Percentiles rank a stretch among this genome's conserved stretches.
Evolutionary conservation across 1,140 invertebrate species (phyloP).

Genomic region (Rhyacophila brunnea): DNA sequence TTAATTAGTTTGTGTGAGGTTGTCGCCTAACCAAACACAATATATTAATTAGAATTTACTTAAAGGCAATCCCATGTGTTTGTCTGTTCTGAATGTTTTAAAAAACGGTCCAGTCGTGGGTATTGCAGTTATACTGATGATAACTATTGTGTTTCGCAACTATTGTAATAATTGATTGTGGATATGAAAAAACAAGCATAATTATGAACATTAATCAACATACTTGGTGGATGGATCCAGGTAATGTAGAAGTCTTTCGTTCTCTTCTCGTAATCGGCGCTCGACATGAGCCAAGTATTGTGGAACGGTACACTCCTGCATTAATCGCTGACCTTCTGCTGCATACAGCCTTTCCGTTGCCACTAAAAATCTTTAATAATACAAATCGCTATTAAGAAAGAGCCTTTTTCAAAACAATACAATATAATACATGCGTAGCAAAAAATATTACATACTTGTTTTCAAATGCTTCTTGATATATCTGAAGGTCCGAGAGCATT

Average conservation of each 20-base stretch:
- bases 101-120: no score
- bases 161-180: no score
- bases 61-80: no score
- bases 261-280: slow-evolving; percentile 92
- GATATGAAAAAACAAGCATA: no score
- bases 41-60: no score
- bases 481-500: slow-evolving; percentile 97
- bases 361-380: slow-evolving; percentile 70
- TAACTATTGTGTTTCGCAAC: no score
- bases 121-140: no score
- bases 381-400: slow-evolving; percentile 1
- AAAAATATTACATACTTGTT: slow-evolving; percentile 65
- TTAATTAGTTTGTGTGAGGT: no score
- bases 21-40: no score
- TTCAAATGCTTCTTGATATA: slow-evolving; percentile 95
- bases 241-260: slow-evolving; percentile 91
- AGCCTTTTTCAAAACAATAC: no score
- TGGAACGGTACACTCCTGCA: slow-evolving; percentile 92
- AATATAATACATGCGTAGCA: not conserved
- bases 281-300: slow-evolving; percentile 94
- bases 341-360: slow-evolving; percentile 92
- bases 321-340: slow-evolving; percentile 87
- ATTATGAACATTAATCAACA: slow-evolving; percentile 5
- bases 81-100: no score
- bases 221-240: slow-evolving; percentile 91